A percentile compares a stretch with the other conserved stretches of the same genome.
Conservation (phyloP, 2,797 vertebrate species). For the Falco novaeseelandiae region DNA sequence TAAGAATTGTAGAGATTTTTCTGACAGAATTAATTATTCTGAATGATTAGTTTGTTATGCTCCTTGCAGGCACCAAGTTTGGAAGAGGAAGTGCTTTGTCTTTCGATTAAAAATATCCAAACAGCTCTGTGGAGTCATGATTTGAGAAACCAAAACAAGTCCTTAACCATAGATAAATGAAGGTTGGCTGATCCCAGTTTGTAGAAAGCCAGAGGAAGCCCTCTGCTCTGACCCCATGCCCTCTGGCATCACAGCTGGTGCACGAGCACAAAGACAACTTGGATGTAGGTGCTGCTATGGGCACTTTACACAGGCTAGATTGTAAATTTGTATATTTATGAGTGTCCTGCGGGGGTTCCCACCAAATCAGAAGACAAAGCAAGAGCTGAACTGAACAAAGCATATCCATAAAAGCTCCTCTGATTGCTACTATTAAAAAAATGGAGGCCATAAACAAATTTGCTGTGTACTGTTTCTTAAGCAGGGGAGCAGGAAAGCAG, state of each 20-base stretch:
- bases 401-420: constrained; percentile 64
- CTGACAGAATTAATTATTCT: constrained; percentile 74
- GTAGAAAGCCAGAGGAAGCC: constrained; percentile 57
- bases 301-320: constrained; percentile 70
- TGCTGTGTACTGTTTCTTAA: constrained; percentile 51
- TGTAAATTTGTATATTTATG: constrained; percentile 79
- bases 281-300: constrained; percentile 65
- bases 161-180: constrained; percentile 67
- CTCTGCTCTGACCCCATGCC: constrained; percentile 58
- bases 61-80: constrained; percentile 59
- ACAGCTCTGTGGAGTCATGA: constrained; percentile 71
- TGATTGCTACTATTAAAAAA: constrained; percentile 70
- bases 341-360: constrained; percentile 70
- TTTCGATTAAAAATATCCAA: constrained; percentile 74
- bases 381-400: constrained; percentile 56
- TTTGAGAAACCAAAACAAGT: constrained; percentile 72
- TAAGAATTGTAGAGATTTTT: constrained; percentile 67
- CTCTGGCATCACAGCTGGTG: constrained; percentile 76
- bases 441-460: constrained; percentile 64
- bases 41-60: constrained; percentile 68
- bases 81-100: constrained; percentile 74
- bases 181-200: constrained; percentile 44
- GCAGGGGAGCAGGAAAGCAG: not conserved
- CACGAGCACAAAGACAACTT: constrained; percentile 67
- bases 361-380: constrained; percentile 67